Base-by-base conservation (phyloP, 2,113 vertebrate genomes). In the Eretmodus cyanostictus region DNA sequence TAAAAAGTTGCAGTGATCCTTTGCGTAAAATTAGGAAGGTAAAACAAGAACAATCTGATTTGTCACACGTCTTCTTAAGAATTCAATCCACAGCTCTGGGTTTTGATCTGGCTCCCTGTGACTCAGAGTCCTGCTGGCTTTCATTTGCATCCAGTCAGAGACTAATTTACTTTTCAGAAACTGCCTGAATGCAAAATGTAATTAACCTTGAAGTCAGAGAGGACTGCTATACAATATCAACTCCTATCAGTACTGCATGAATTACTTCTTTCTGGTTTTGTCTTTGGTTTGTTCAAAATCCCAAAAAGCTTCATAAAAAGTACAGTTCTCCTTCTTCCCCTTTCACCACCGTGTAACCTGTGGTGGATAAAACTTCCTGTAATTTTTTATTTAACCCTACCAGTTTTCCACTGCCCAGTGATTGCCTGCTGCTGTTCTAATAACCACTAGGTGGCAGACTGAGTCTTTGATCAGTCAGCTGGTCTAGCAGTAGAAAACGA, bases 381-480 rank as follows among this genome's bases (percentile, higher is more conserved):
- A 11, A 10, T 4, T 78, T 68, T 40, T 14, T 40, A 66, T 78
- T 49, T 31, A 31, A 78, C 45, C 6, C 2, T 42, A 61, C 13
- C 7, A 24, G 14, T 42, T 83, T 24, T 11, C 9, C 31, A 6
- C 7, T 66, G 9, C 29, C 19, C 29, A 59, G 13, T 17, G 3
- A 38, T 38, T 38, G 34, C 34, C 4, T 68, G 59, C 68, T 76
- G 19, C 1, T 81, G 36, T 36, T 61, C 5, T 34, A 47, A 17
- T 47, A 38, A 29, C 91, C 93, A 92, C 82, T 87, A 84, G 94
- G 81, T 90, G 92, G 85, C 86, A 93, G 59, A 57, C 73, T 91
- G 22, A 53, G 29, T 55, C 87, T 86, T 76, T 81, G 31, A 8
- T 82, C 61, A 54, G 13, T 36, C 61, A 14, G 63, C 2, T 59